phyloP scores from a whole-genome alignment of 2,797 vertebrate species.

The Dendrocincla fuliginosa region DNA sequence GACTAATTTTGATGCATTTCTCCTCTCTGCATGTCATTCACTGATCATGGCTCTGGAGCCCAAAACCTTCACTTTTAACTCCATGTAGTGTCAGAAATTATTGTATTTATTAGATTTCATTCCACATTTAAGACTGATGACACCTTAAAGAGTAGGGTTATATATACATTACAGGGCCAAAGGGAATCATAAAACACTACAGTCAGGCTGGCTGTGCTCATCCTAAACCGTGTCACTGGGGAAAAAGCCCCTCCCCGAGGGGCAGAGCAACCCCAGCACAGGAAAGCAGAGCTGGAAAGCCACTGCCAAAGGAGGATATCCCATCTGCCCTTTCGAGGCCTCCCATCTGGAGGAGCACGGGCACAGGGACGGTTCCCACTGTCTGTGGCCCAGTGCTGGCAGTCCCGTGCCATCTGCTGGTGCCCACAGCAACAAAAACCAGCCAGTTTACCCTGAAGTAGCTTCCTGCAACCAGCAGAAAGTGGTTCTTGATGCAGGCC shows the following conservation, averaged over 20 bases:
- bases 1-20: constrained; percentile 8
- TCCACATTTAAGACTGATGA: neutral
- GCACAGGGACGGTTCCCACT: neutral
- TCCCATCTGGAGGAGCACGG: neutral
- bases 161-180: neutral
- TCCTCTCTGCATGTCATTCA: neutral
- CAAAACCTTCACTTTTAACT: neutral
- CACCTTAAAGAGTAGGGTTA: neutral
- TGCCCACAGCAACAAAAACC: neutral
- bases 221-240: neutral
- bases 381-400: constrained; percentile 20
- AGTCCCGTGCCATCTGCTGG: constrained; percentile 48
- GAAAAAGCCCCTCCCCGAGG: neutral
- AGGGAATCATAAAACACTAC: neutral
- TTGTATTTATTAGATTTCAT: neutral
- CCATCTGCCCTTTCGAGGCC: neutral
- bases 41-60: neutral
- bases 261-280: neutral
- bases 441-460: neutral
- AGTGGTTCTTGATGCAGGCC: neutral
- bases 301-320: neutral
- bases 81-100: neutral
- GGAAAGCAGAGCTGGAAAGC: neutral
- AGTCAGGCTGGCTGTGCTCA: neutral
- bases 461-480: neutral